Base-by-base conservation (phyloP, 2,113 vertebrate species). In the Apodemus sylvaticus region DNA sequence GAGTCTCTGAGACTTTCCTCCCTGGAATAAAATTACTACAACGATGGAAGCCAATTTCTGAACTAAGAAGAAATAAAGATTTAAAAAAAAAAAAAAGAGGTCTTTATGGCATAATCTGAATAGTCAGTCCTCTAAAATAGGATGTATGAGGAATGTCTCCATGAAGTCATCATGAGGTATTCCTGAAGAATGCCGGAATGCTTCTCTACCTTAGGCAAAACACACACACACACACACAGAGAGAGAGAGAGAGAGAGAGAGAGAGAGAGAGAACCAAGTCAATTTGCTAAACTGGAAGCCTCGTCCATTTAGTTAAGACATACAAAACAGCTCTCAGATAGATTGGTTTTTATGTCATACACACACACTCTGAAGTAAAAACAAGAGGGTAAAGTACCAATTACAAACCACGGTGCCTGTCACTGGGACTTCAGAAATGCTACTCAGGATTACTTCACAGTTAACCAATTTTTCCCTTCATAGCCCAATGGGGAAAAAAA, bases 41-140 rank as follows among this genome's bases (percentile, higher is more conserved):
- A 95, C 31, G 51, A 90, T 19, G 93, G 45, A 94, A 94, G 82
- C 51, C 58, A 94, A 51, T 81, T 94, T 96, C 58, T 88, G 39
- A 96, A 96, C 45, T 82, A 70, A 96, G 36, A 87, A 45, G 55
- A n/a, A 55, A 45, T 62, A 81, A 95, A 94, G 60, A 89, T 16
- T n/a, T n/a, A n/a, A n/a, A n/a, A n/a, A n/a, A n/a, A n/a, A 26
- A 76, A 95, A 95, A 92, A 48, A 95, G 62, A 91, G 70, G 36
- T 24, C 45, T 85, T 88, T n/a, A 14, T 81, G 79, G 22, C 62
- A 81, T 64, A 94, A 95, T 85, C 68, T 45, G 71, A 79, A 94
- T 17, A 90, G 62, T 55, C 53, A 93, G 36, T 16, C 62, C 55
- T 92, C 62, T 94, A 53, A 93, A 89, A 83, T n/a, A 82, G 1